These are phyloP conservation scores for Holocentrus rufus DNA, from an alignment of 2,797 vertebrate genomes.

Conservation along the genomic window DNA sequence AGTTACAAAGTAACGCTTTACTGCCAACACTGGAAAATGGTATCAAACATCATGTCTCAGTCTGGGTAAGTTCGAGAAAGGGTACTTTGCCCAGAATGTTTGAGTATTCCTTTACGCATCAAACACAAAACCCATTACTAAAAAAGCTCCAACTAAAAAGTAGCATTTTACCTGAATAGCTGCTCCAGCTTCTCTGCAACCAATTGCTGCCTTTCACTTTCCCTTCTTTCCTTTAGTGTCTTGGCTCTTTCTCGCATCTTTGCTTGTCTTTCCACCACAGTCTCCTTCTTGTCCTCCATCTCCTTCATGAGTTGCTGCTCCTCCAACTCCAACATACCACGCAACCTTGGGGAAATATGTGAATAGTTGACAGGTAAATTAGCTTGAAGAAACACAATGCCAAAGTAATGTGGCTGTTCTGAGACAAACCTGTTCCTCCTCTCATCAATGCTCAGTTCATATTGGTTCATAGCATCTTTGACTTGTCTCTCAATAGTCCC, in stretches of 20 bases:
- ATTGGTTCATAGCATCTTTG: constrained; percentile 69
- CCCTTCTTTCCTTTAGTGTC: constrained; percentile 82
- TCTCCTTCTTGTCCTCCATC: constrained; percentile 80
- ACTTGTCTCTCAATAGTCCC: constrained; percentile 71
- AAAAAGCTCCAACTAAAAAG: too few species aligned
- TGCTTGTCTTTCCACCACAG: constrained; percentile 74
- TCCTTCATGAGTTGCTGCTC: constrained; percentile 83
- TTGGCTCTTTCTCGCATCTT: constrained; percentile 83
- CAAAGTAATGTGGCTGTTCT: neutral
- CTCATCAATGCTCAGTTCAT: constrained; percentile 72
- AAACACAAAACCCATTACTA: neutral
- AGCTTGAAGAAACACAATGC: neutral
- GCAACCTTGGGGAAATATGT: constrained; percentile 80
- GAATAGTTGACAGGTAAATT: neutral
- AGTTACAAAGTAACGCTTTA: too few species aligned
- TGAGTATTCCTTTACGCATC: too few species aligned
- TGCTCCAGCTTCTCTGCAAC: constrained; percentile 88
- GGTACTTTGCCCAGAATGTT: too few species aligned
- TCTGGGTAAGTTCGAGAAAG: too few species aligned
- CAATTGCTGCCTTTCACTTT: constrained; percentile 83
- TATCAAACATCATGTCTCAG: too few species aligned
- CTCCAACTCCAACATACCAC: constrained; percentile 85
- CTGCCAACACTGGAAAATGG: too few species aligned
- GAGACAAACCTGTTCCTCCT: constrained; percentile 83
- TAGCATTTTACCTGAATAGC: constrained; percentile 86